Evolutionary conservation across 2,797 vertebrate genomes (phyloP), one percentile per base, ranked within the genome.

Genomic region (Cirrhinus molitorella): DNA sequence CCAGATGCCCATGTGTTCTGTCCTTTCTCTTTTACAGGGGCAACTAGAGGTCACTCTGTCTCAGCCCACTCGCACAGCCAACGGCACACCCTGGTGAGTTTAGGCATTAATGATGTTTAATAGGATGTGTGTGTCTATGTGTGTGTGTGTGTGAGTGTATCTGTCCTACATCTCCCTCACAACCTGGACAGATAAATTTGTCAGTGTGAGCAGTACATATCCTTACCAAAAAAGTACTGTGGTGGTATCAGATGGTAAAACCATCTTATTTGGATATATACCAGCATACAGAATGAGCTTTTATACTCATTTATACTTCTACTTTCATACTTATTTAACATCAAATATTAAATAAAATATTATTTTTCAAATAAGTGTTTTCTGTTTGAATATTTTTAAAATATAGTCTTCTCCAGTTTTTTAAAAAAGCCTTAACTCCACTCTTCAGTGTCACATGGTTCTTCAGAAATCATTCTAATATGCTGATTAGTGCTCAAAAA

Each of bases 31-130:
- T 86, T 90, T 90, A 91, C 93, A 96, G 95, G 92, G 91, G 90
- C 93, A 94, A 89, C 88, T 91, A 88, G 94, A 95, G 84, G 94
- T 94, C 92, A 95, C 91, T 83, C 89, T 93, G 84, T 93, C 93
- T 90, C 95, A 95, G 90, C 94, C 95, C 70, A 87, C 92, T 85
- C 89, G 87, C 82, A 92, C 94, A 88, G 92, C 92, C 88, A 95
- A 95, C 83, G 94, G 95, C 91, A 94, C 93, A 81, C 93, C 94
- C 70, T 93, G 95, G 95, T 96, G 92, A 95, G 90, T 88, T 70
- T 70, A 51, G 19, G 45, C 34, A 23, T 63, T 21, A 82, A 65
- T 85, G 28, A 55, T 81, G 40, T 80, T 85, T 75, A 34, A 68
- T 70, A 71, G n/a, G 28, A 4, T 76, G 51, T 66, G 45, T 66